These are phyloP conservation scores for Acanthoscelides obtectus DNA, from an alignment of 2,888 invertebrate genomes.

Conservation along the genomic window DNA sequence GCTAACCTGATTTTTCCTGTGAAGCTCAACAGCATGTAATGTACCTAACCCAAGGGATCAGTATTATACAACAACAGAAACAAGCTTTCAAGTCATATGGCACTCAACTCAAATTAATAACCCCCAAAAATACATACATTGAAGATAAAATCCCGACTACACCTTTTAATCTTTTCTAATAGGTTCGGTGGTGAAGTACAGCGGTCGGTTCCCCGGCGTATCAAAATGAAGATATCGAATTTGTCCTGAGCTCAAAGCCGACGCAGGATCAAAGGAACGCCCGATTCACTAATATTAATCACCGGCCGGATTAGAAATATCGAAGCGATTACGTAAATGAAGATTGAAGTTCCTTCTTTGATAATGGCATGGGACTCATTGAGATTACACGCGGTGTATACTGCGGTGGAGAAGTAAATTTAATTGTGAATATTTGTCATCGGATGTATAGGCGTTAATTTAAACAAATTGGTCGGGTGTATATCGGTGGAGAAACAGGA, in stretches of 20 bases:
- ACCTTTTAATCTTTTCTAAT: not conserved
- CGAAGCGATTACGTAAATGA: constrained; percentile 44
- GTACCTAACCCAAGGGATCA: not conserved
- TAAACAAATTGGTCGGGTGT: not conserved
- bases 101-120: not conserved
- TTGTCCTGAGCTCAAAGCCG: constrained; percentile 24
- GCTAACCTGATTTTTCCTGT: too few species aligned
- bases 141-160: not conserved
- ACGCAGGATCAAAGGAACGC: constrained; percentile 36
- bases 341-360: constrained; percentile 37
- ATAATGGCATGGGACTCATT: constrained; percentile 30
- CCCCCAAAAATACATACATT: not conserved
- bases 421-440: not conserved
- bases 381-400: not conserved
- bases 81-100: not conserved
- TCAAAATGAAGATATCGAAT: constrained; percentile 25
- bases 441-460: not conserved
- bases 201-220: not conserved
- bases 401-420: not conserved
- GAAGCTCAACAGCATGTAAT: too few species aligned
- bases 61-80: not conserved
- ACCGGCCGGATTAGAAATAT: constrained; percentile 42
- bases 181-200: not conserved
- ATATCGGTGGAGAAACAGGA: not conserved
- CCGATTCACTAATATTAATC: constrained; percentile 40